Conservation (phyloP, 1,140 invertebrate species). For the Panagrolaimus sp. region DNA sequence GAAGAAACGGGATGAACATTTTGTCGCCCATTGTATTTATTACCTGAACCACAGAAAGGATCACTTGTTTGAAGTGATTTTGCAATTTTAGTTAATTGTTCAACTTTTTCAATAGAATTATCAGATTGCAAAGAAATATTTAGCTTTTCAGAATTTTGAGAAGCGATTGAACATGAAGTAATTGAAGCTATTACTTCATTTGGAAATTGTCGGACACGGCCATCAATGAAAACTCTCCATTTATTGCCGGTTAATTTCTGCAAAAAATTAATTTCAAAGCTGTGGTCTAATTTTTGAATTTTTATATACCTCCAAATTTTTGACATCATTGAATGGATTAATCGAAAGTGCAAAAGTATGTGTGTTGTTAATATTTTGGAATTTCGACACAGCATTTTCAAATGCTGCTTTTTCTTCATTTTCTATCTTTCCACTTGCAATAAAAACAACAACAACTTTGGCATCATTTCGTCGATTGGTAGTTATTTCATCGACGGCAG, state of each 20-base stretch:
- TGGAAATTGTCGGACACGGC: conserved; percentile 47
- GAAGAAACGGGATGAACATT: too few relatives aligned
- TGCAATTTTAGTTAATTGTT: neutral
- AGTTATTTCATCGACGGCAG: neutral
- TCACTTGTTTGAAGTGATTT: neutral
- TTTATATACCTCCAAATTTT: neutral
- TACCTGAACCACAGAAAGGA: neutral
- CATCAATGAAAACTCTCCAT: conserved; percentile 51
- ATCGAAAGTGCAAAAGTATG: neutral
- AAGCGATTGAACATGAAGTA: conserved; percentile 4
- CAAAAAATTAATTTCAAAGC: too few relatives aligned
- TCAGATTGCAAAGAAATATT: neutral
- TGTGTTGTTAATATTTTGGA: neutral
- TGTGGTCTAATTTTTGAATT: too few relatives aligned
- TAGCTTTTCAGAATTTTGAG: neutral
- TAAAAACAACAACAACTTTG: conserved; percentile 8
- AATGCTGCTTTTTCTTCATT: neutral
- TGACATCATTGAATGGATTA: conserved; percentile 4
- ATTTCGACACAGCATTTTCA: neutral
- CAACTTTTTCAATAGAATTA: neutral
- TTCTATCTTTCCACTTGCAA: neutral
- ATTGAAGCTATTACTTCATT: conserved; percentile 42
- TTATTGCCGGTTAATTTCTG: conserved; percentile 40
- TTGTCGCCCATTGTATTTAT: too few relatives aligned
- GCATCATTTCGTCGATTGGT: neutral